phyloP scores from a whole-genome alignment of 2,888 invertebrate species.

The Platycheirus rosarum region DNA sequence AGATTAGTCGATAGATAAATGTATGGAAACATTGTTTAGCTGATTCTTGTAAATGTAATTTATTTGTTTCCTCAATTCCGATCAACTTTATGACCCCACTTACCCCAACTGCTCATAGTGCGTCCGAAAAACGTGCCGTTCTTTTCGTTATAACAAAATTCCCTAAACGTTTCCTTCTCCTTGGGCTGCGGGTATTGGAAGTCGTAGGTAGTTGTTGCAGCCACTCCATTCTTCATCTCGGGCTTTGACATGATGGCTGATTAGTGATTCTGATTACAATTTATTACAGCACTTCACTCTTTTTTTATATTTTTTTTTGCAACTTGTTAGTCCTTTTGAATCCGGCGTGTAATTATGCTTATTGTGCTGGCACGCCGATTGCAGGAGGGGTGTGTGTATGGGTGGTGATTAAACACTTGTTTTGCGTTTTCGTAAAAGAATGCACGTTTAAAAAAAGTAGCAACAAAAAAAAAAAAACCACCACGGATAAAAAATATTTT shows the following conservation, averaged over 20 bases:
- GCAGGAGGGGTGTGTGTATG: constrained; percentile 16
- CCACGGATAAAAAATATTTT: background rate
- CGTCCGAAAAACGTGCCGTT: constrained; percentile 80
- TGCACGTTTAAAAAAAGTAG: background rate
- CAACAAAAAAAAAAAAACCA: background rate
- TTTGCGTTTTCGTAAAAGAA: constrained; percentile 14
- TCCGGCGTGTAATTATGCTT: constrained; percentile 57
- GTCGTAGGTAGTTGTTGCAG: constrained; percentile 74
- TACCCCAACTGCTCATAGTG: constrained; percentile 81
- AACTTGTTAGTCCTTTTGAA: constrained; percentile 57
- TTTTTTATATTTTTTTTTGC: no score
- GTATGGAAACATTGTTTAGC: no score
- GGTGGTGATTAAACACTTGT: constrained; percentile 49
- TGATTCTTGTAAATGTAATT: no score
- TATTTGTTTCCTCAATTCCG: no score
- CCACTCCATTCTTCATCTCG: constrained; percentile 79
- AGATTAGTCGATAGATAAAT: no score
- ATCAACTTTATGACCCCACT: constrained; percentile 71
- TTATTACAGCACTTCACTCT: constrained; percentile 56
- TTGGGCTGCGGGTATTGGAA: constrained; percentile 79
- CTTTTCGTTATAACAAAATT: constrained; percentile 79
- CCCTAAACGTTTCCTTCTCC: constrained; percentile 76
- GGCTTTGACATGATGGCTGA: constrained; percentile 75
- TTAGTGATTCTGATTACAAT: constrained; percentile 46
- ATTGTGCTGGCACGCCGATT: constrained; percentile 39